Evolutionary conservation across 1,140 invertebrate species (phyloP).

Genomic region (Cotesia glomerata): DNA sequence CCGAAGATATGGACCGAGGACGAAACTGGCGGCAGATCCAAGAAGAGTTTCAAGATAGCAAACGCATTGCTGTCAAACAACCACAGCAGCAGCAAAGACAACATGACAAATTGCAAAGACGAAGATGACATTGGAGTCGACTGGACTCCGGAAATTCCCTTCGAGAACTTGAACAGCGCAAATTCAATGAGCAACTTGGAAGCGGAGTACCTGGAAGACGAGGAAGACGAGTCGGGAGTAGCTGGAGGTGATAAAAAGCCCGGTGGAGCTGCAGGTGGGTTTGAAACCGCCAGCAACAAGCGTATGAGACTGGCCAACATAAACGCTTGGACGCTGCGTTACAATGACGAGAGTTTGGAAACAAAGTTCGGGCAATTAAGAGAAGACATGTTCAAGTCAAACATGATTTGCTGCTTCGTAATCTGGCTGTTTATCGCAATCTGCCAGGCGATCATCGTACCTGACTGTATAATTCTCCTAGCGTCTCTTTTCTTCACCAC

Average conservation of each 20-base stretch:
- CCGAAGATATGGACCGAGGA: conserved; percentile 67
- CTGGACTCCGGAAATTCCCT: conserved; percentile 91
- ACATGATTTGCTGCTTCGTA: conserved; percentile 89
- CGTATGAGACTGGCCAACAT: conserved; percentile 88
- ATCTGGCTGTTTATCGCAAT: conserved; percentile 89
- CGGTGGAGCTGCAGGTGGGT: conserved; percentile 86
- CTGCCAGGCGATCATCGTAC: conserved; percentile 80
- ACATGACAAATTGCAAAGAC: conserved; percentile 59
- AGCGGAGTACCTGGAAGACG: conserved; percentile 59
- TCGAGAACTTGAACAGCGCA: conserved; percentile 74
- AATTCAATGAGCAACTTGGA: conserved; percentile 62
- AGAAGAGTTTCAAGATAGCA: conserved; percentile 58
- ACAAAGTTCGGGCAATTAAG: conserved; percentile 84
- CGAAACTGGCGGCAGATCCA: conserved; percentile 54
- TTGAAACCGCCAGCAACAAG: conserved; percentile 93
- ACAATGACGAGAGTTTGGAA: conserved; percentile 77
- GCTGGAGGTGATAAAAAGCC: conserved; percentile 70
- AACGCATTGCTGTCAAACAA: conserved; percentile 52
- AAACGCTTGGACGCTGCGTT: conserved; percentile 83
- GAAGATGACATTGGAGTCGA: conserved; percentile 81
- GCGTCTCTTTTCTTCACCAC: conserved; percentile 70
- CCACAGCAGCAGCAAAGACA: conserved; percentile 17
- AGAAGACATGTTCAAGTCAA: conserved; percentile 94
- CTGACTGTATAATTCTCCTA: conserved; percentile 67
- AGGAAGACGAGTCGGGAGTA: conserved; percentile 45